Evolutionary conservation across 1,140 invertebrate species (phyloP).

Genomic region (Drosophila persimilis): DNA sequence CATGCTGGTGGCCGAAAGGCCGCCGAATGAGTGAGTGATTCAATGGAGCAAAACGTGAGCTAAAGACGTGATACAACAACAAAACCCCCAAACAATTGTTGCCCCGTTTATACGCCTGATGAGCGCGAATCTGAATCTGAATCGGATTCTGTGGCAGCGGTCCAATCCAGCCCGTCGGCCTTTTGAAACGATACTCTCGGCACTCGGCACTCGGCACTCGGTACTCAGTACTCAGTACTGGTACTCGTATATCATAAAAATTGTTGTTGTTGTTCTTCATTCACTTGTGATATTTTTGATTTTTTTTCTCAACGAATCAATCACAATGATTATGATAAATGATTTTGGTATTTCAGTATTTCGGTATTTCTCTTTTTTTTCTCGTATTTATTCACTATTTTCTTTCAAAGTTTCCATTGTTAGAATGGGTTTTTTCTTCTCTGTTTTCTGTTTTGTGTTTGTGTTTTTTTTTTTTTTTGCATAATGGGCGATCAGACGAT

Average conservation of each 20-base stretch:
- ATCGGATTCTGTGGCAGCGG: slow-evolving; percentile 28
- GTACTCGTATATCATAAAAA: slow-evolving; percentile 28
- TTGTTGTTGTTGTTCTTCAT: slow-evolving; percentile 42
- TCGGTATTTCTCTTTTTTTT: slow-evolving; percentile 26
- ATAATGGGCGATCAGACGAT: slow-evolving; percentile 72
- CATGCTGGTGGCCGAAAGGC: slow-evolving; percentile 49
- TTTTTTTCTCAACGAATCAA: slow-evolving; percentile 78
- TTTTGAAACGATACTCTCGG: slow-evolving; percentile 50
- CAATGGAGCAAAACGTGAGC: slow-evolving; percentile 76
- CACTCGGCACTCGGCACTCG: too few species aligned
- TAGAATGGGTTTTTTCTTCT: slow-evolving; percentile 16
- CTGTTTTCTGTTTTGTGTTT: too few species aligned
- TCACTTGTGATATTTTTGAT: slow-evolving; percentile 74
- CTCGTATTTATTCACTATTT: slow-evolving; percentile 68
- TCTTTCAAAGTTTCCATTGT: slow-evolving; percentile 46
- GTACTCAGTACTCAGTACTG: too few species aligned
- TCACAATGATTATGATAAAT: slow-evolving; percentile 82
- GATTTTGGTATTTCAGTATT: slow-evolving; percentile 61
- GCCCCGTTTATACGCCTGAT: slow-evolving; percentile 76
- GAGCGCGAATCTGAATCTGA: slow-evolving; percentile 38
- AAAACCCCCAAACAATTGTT: slow-evolving; percentile 53
- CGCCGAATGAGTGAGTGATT: slow-evolving; percentile 61
- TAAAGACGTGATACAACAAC: slow-evolving; percentile 72
- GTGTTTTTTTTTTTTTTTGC: slow-evolving; percentile 46
- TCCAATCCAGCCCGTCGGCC: slow-evolving; percentile 38